These are phyloP conservation scores for Paratilapia polleni DNA, from an alignment of 2,113 vertebrate genomes.

Conservation along the genomic window DNA sequence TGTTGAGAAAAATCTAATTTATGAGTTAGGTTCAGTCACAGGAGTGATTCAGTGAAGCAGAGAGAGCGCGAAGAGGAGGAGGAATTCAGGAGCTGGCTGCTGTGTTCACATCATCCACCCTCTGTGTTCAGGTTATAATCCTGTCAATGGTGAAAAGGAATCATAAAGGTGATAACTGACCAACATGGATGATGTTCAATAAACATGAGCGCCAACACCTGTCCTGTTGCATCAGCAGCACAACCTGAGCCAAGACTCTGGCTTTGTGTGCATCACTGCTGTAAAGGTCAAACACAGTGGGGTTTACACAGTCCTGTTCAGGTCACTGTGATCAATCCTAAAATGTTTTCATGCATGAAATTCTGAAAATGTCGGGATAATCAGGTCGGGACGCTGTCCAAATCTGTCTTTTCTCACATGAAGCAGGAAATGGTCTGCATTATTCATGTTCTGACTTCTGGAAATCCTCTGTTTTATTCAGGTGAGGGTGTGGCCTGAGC, in stretches of 20 bases:
- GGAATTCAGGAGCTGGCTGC: constrained; percentile 29
- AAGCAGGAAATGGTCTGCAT: no score
- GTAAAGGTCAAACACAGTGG: constrained; percentile 28
- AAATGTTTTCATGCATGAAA: background rate
- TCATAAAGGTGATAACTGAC: background rate
- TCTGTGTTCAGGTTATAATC: background rate
- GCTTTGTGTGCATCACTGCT: background rate
- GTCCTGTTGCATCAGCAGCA: constrained; percentile 20
- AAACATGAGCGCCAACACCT: constrained; percentile 29
- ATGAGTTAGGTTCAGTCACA: constrained; percentile 49
- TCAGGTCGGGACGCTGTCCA: no score
- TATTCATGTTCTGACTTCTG: no score
- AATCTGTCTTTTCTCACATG: no score
- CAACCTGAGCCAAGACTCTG: background rate
- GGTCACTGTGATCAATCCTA: background rate
- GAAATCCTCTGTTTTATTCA: no score
- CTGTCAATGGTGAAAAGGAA: background rate
- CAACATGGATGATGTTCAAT: background rate
- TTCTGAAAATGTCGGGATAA: no score
- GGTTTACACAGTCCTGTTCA: background rate
- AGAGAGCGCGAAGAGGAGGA: background rate
- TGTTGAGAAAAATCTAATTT: constrained; percentile 55
- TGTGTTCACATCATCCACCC: background rate
- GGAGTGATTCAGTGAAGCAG: constrained; percentile 23
- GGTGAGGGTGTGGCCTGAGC: background rate